Evolutionary conservation across 2,888 invertebrate genomes (phyloP), one percentile per base, ranked within the genome.

Genomic region (Macrophya annulata): DNA sequence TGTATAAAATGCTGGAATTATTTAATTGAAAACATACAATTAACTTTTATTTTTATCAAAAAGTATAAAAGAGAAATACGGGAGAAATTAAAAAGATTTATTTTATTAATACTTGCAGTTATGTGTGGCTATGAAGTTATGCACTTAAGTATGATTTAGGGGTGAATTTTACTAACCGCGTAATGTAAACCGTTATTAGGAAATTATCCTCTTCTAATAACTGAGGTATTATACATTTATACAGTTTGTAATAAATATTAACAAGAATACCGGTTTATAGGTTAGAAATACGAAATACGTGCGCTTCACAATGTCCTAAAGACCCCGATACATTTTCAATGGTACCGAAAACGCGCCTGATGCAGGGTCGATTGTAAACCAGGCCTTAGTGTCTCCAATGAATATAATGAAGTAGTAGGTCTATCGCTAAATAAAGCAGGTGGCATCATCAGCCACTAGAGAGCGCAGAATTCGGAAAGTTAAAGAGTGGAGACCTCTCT

Each of bases 211-310:
- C 31, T 31, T 48, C 10, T 3, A 55, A 17, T 37, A n/a, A 37
- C 37, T 37, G n/a, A 37, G 31, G 48, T 51, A 25, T 31, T n/a
- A 21, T 21, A 62, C 9, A 5, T 5, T n/a, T n/a, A n/a, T n/a
- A n/a, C n/a, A n/a, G n/a, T n/a, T n/a, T n/a, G n/a, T n/a, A 81
- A 62, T 40, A 40, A 59, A 8, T 62, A 12, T 40, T 21, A 10
- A 59, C 59, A 81, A n/a, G n/a, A n/a, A 62, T 25, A 43, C 59
- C 81, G 81, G 81, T 15, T 1, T 45, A 62, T 45, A 81, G 81
- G 81, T 81, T 81, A 81, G 43, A 62, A 81, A 62, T 81, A 62
- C 62, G 81, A 62, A 81, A 81, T 43, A 43, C 21, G 59, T 59
- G 81, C 81, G 81, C n/a, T n/a, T n/a, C n/a, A n/a, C n/a, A n/a